A percentile compares a stretch with the other conserved stretches of the same genome.
These are phyloP conservation scores for Acleris cristana DNA, from an alignment of 2,888 invertebrate species.

Conservation along the genomic window DNA sequence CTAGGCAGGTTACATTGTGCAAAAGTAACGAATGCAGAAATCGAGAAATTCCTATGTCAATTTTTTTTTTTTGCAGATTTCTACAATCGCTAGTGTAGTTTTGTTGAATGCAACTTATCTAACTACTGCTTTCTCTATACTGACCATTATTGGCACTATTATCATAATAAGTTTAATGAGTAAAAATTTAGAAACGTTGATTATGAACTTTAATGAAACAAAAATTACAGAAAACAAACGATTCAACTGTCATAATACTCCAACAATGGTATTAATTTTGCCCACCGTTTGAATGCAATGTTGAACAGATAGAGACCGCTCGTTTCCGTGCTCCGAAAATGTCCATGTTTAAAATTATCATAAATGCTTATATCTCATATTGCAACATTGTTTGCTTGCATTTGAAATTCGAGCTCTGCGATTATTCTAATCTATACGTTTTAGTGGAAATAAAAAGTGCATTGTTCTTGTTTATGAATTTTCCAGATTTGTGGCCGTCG, in stretches of 20 bases:
- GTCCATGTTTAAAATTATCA: conserved; percentile 58
- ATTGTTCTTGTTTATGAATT: not conserved
- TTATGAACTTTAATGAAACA: not conserved
- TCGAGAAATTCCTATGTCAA: no score
- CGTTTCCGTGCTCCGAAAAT: conserved; percentile 47
- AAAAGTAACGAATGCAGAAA: no score
- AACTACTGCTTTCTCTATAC: no score
- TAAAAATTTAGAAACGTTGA: not conserved
- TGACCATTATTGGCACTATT: no score
- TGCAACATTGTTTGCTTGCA: conserved; percentile 40
- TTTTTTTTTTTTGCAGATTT: no score
- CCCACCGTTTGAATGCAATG: conserved; percentile 15
- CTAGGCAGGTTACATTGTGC: no score
- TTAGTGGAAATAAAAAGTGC: conserved; percentile 18
- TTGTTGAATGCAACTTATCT: no score
- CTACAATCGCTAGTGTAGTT: no score
- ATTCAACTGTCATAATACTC: not conserved
- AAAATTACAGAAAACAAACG: not conserved
- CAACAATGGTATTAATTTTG: conserved; percentile 13
- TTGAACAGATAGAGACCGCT: conserved; percentile 34
- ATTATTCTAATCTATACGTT: conserved; percentile 29
- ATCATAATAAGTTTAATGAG: no score
- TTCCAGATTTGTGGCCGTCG: not conserved
- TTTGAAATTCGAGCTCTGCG: conserved; percentile 31
- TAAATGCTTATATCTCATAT: conserved; percentile 66